Percentiles rank a stretch among this genome's conserved stretches.
phyloP scores from a whole-genome alignment of 1,140 invertebrate genomes.

The Leptinotarsa texana region DNA sequence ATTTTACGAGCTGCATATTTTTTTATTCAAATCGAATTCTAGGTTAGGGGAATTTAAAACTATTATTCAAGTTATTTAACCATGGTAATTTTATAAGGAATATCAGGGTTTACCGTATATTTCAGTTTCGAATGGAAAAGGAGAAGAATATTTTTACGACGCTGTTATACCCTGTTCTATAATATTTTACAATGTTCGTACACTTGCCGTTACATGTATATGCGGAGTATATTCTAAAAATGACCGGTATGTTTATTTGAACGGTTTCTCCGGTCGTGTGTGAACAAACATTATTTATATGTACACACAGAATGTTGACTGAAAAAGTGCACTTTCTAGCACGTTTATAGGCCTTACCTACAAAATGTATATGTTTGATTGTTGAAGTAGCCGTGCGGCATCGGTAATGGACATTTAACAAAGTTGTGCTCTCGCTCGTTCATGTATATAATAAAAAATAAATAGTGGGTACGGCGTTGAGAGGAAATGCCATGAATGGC shows the following conservation, averaged over 20 bases:
- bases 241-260: neutral
- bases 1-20: too few species aligned
- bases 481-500: too few species aligned
- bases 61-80: too few species aligned
- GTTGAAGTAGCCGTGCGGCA: neutral
- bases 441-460: too few species aligned
- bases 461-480: too few species aligned
- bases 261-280: conserved; percentile 7
- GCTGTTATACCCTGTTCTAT: neutral
- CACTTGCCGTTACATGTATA: neutral
- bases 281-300: neutral
- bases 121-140: too few species aligned
- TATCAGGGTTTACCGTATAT: too few species aligned
- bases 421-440: too few species aligned
- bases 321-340: conserved; percentile 3
- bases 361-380: neutral
- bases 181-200: neutral
- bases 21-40: too few species aligned
- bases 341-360: neutral
- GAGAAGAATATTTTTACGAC: too few species aligned
- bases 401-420: neutral
- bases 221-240: neutral
- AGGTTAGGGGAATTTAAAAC: too few species aligned
- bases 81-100: too few species aligned
- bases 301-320: neutral